Evolutionary conservation across 2,797 vertebrate species (phyloP), one percentile per base, ranked within the genome.

Genomic region (Kryptopterus vitreolus): DNA sequence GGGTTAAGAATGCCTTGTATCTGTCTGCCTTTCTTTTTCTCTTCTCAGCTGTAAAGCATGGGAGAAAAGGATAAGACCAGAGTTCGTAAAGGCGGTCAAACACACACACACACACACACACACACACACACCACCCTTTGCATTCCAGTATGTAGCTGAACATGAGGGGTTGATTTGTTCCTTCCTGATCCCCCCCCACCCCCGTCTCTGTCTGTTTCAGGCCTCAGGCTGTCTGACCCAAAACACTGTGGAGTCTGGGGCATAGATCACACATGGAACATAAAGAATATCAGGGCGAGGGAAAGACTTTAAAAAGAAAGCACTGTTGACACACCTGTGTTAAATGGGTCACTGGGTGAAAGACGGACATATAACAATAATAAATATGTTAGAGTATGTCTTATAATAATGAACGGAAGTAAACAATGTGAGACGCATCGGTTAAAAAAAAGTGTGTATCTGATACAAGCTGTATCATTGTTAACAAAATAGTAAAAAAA

Each of bases 1-100:
- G 57, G 80, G 76, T 76, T 77, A 80, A 86, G 84, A 87, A 77
- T 74, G 55, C 12, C 38, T 35, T 11, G 65, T 29, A 31, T 83
- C 87, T 78, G 74, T 82, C 79, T 61, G 68, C 81, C 72, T 76
- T 78, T 83, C 62, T 85, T 80, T 72, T 62, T 81, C 68, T 69
- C 69, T 48, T 78, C 55, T 86, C 81, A 81, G 82, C 62, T 76
- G 76, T 73, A 78, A 74, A 83, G 80, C 31, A 2, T 50, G 61
- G 22, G 62, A 68, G 81, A 75, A 69, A 69, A 82, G 62, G 69
- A 52, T 61, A 62, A 68, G 48, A 55, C 20, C 20, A 69, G 66
- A 72, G 22, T 66, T 78, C 46, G 18, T 71, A 61, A 78, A 72
- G 52, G 61, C 48, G 55, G 52, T 26, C 74, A 43, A 43, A 43